Evolutionary conservation across 1,140 invertebrate species (phyloP).

Genomic region (fruit fly (Drosophila melanogaster)): DNA sequence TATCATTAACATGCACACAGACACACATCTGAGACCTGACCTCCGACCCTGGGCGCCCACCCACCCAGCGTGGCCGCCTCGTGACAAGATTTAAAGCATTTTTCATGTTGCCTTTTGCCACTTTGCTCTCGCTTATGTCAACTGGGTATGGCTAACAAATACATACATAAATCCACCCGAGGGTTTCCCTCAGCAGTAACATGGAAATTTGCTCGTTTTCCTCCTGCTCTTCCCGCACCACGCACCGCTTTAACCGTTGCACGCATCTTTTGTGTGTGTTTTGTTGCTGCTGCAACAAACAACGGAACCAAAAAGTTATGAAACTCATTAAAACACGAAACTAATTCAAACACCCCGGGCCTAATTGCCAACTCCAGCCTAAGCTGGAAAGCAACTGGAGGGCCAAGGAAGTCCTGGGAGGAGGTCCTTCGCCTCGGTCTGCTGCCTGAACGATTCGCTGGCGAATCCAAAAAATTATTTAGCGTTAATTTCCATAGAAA

Average conservation of each 20-base stretch:
- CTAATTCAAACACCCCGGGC: constrained; percentile 81
- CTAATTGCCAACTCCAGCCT: constrained; percentile 76
- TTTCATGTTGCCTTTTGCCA: constrained; percentile 63
- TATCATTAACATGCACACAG: constrained; percentile 76
- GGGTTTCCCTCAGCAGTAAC: constrained; percentile 25
- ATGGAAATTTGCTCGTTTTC: constrained; percentile 42
- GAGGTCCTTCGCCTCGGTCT: constrained; percentile 9
- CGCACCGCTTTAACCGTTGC: constrained; percentile 26
- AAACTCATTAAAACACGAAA: constrained; percentile 83
- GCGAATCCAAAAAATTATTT: constrained; percentile 79
- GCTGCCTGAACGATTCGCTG: constrained; percentile 48
- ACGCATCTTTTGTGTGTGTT: constrained; percentile 56
- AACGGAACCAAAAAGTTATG: constrained; percentile 83
- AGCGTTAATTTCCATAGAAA: constrained; percentile 82
- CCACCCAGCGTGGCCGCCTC: constrained; percentile 2
- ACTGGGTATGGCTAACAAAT: constrained; percentile 69
- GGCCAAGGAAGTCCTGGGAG: constrained; percentile 2
- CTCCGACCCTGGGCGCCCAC: constrained; percentile 31
- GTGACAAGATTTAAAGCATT: constrained; percentile 58
- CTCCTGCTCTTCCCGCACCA: constrained; percentile 1
- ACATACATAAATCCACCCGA: constrained; percentile 50
- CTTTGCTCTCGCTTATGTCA: constrained; percentile 69
- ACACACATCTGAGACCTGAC: constrained; percentile 69
- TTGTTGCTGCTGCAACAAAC: constrained; percentile 65
- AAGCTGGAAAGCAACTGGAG: constrained; percentile 34